phyloP scores from a whole-genome alignment of 2,888 invertebrate genomes.

The Bombyx huttoni region DNA sequence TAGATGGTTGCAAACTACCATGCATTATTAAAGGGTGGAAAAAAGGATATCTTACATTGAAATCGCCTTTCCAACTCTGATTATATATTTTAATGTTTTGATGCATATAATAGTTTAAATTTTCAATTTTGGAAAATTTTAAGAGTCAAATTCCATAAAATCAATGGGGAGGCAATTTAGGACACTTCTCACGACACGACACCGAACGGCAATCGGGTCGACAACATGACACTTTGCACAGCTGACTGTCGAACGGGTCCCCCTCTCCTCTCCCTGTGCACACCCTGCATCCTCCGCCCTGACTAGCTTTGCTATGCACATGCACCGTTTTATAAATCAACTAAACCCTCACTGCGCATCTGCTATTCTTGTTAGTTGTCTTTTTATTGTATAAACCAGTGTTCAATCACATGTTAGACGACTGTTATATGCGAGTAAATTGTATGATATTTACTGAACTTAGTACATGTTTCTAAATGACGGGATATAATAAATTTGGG shows the following conservation, averaged over 20 bases:
- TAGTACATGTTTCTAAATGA: background rate
- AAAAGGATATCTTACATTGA: constrained; percentile 10
- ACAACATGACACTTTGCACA: constrained; percentile 60
- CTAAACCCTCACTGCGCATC: constrained; percentile 15
- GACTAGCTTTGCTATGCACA: constrained; percentile 33
- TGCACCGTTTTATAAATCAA: constrained; percentile 20
- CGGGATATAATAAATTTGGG: background rate
- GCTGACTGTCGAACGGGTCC: constrained; percentile 59
- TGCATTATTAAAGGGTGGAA: constrained; percentile 8
- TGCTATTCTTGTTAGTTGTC: constrained; percentile 2
- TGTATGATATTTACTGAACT: background rate
- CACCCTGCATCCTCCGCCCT: constrained; percentile 35
- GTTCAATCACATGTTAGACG: background rate
- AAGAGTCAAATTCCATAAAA: background rate
- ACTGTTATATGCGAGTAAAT: background rate
- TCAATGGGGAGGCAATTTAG: constrained; percentile 48
- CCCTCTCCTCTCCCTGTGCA: constrained; percentile 26
- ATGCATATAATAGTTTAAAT: background rate
- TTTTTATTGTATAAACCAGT: background rate
- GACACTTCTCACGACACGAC: constrained; percentile 54
- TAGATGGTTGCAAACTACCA: constrained; percentile 4
- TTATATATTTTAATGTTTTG: background rate
- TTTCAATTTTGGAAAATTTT: background rate
- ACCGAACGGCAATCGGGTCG: constrained; percentile 25
- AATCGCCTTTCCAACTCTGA: background rate